A percentile compares a stretch with the other conserved stretches of the same genome.
These are phyloP conservation scores for Myiagra hebetior DNA, from an alignment of 2,113 vertebrate genomes.

Conservation along the genomic window DNA sequence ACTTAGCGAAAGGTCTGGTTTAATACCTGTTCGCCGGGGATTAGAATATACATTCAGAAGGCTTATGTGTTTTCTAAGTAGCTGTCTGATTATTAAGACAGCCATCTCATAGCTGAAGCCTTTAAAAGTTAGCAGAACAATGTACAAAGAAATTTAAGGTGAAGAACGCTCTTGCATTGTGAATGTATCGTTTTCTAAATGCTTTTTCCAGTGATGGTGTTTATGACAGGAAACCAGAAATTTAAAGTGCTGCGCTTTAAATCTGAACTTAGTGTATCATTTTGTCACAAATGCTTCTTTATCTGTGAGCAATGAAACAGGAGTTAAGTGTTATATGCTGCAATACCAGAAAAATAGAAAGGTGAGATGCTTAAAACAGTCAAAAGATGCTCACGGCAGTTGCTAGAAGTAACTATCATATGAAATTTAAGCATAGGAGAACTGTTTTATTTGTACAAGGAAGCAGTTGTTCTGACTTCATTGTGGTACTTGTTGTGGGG, in stretches of 20 bases:
- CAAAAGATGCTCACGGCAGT: not conserved
- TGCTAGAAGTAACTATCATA: not conserved
- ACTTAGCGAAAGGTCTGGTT: not conserved
- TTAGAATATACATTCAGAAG: not conserved
- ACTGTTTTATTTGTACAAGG: not conserved
- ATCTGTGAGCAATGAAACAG: not conserved
- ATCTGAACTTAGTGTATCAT: not conserved
- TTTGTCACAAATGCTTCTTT: not conserved
- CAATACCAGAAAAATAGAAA: not conserved
- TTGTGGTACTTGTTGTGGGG: rapidly evolving
- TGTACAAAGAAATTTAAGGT: rapidly evolving
- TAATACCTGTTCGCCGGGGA: not conserved
- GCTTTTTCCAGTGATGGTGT: not conserved
- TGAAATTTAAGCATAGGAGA: not conserved
- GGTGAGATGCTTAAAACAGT: not conserved
- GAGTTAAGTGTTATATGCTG: not conserved
- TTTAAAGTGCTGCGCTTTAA: rapidly evolving
- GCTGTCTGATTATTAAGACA: not conserved
- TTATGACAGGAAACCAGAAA: not conserved
- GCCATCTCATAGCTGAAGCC: not conserved
- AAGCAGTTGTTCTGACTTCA: not conserved
- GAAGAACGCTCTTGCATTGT: not conserved
- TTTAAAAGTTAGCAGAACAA: not conserved
- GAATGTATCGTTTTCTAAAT: rapidly evolving
- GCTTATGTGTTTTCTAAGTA: not conserved